phyloP scores from a whole-genome alignment of 2,797 vertebrate genomes.

The Setipinna tenuifilis region DNA sequence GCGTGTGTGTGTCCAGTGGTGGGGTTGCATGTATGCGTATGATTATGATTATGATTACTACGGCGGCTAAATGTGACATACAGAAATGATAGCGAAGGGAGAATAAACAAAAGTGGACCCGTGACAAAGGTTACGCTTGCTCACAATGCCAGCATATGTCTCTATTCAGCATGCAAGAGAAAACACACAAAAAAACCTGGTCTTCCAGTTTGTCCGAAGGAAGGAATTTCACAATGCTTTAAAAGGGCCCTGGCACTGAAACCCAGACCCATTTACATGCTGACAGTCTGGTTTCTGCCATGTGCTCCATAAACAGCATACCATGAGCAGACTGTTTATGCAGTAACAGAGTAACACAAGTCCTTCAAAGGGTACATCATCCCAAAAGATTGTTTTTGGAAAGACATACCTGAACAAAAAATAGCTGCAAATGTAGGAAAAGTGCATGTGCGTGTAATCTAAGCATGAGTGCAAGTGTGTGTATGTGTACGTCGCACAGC shows the following conservation, averaged over 20 bases:
- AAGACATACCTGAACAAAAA: no score
- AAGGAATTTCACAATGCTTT: slow-evolving; percentile 47
- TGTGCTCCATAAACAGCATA: slow-evolving; percentile 19
- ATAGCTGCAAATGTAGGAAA: background rate
- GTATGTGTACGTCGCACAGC: background rate
- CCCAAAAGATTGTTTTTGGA: background rate
- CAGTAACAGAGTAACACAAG: slow-evolving; percentile 32
- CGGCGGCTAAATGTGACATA: background rate
- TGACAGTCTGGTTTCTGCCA: slow-evolving; percentile 46
- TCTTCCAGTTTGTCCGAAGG: slow-evolving; percentile 63
- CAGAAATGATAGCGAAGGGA: background rate
- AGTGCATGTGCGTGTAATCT: background rate
- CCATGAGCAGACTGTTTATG: slow-evolving; percentile 13
- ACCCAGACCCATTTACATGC: slow-evolving; percentile 46
- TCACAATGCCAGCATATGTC: slow-evolving; percentile 30
- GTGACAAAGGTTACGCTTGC: slow-evolving; percentile 18
- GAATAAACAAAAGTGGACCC: background rate
- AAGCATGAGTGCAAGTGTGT: background rate
- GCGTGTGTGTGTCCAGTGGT: background rate
- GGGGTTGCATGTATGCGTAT: no score
- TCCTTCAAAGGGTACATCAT: background rate
- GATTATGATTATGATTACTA: background rate
- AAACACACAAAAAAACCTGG: slow-evolving; percentile 46
- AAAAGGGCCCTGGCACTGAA: slow-evolving; percentile 27
- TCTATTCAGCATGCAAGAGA: background rate